Percentiles rank a stretch among this genome's conserved stretches.
Conservation (phyloP, 2,888 invertebrate species). For the Pseudanteris insignis region DNA sequence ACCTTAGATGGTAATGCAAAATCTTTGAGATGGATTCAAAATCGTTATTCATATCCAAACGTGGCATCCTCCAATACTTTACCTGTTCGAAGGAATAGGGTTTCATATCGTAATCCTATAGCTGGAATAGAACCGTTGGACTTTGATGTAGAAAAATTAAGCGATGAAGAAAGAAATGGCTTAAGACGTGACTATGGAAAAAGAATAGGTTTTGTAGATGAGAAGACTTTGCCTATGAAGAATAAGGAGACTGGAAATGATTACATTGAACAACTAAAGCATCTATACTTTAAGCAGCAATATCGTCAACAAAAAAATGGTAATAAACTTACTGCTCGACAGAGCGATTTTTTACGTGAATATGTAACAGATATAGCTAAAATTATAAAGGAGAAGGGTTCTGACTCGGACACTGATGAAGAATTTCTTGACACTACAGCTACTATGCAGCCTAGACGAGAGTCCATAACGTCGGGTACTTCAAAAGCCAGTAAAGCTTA, state of each 20-base stretch:
- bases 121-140: constrained; percentile 37
- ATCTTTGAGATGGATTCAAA: constrained; percentile 55
- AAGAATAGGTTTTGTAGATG: constrained; percentile 39
- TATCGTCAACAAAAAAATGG: constrained; percentile 40
- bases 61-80: constrained; percentile 18
- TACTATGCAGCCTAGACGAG: constrained; percentile 54
- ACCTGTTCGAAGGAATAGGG: constrained; percentile 13
- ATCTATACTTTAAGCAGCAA: constrained; percentile 43
- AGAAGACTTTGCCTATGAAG: constrained; percentile 17
- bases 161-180: background rate
- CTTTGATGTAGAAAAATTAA: constrained; percentile 26
- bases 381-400: constrained; percentile 47
- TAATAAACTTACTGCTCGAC: constrained; percentile 48
- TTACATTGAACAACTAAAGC: constrained; percentile 38
- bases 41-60: constrained; percentile 51
- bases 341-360: constrained; percentile 56
- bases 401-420: constrained; percentile 61
- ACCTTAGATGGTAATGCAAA: constrained; percentile 47
- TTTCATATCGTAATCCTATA: constrained; percentile 39
- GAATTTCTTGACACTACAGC: constrained; percentile 62
- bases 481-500: constrained; percentile 39
- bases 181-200: constrained; percentile 35
- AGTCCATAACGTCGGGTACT: constrained; percentile 56
- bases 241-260: constrained; percentile 25
- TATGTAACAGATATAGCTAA: constrained; percentile 52